Conservation (phyloP, 2,797 vertebrate genomes). For the Sebastes matsubarae region DNA sequence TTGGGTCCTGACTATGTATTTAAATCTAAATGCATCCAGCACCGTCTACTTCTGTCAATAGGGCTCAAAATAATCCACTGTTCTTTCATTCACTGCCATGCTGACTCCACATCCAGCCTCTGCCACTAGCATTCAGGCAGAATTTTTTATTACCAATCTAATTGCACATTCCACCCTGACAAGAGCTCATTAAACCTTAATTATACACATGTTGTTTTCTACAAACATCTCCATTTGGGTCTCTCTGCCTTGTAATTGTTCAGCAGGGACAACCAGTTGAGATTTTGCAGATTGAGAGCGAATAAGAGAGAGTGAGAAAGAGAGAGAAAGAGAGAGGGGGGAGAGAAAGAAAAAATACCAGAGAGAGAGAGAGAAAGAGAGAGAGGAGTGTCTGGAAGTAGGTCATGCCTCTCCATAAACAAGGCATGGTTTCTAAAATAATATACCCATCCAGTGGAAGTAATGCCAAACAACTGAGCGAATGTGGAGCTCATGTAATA, state of each 20-base stretch:
- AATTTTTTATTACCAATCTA: constrained; percentile 90
- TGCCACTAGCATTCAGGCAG: constrained; percentile 84
- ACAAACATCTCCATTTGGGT: constrained; percentile 99
- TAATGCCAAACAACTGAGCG: constrained; percentile 83
- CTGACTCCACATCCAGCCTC: constrained; percentile 74
- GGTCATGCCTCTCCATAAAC: constrained; percentile 84
- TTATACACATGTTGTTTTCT: constrained; percentile 99
- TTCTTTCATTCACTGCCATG: constrained; percentile 74
- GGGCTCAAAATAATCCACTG: constrained; percentile 71
- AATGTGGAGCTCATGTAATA: constrained; percentile 88
- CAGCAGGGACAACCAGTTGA: constrained; percentile 86
- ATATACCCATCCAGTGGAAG: constrained; percentile 85
- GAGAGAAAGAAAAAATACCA: constrained; percentile 23
- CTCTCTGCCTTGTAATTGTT: constrained; percentile 94
- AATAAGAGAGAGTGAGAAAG: constrained; percentile 36
- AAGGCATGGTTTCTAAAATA: constrained; percentile 87
- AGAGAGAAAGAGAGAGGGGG: constrained; percentile 18
- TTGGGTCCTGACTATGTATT: constrained; percentile 68
- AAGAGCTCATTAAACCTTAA: constrained; percentile 99
- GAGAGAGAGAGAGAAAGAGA: constrained; percentile 26
- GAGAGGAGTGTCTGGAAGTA: constrained; percentile 79
- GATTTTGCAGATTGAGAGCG: constrained; percentile 77
- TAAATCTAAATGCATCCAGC: constrained; percentile 76
- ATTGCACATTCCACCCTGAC: constrained; percentile 99
- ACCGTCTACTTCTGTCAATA: constrained; percentile 66